A percentile compares a stretch with the other conserved stretches of the same genome.
These are phyloP conservation scores for Thaumetopoea pityocampa DNA, from an alignment of 1,140 invertebrate genomes.

Conservation along the genomic window DNA sequence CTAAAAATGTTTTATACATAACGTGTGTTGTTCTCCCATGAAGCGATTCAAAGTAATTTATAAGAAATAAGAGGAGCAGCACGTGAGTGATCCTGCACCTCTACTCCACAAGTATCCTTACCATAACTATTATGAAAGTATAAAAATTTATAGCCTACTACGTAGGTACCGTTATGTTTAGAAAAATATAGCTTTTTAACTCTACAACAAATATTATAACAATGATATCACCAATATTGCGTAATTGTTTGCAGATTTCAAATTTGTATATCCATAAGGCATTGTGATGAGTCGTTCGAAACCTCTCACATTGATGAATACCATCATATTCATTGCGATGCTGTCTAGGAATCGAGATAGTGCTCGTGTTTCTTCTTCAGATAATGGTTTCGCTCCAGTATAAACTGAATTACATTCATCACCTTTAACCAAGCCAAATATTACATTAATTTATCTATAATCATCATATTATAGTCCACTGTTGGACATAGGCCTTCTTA, in stretches of 20 bases:
- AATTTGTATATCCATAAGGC: slow-evolving; percentile 35
- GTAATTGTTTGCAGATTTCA: slow-evolving; percentile 35
- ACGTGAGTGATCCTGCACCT: too few species aligned
- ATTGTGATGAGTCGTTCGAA: slow-evolving; percentile 46
- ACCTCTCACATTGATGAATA: slow-evolving; percentile 50
- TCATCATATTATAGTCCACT: background rate
- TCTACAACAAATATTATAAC: too few species aligned
- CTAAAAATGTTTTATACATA: too few species aligned
- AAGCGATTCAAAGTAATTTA: too few species aligned
- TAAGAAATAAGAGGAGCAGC: too few species aligned
- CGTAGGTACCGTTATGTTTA: too few species aligned
- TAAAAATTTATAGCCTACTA: too few species aligned
- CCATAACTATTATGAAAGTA: too few species aligned
- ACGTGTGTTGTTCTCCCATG: too few species aligned
- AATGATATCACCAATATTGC: slow-evolving; percentile 48
- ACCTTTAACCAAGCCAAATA: slow-evolving; percentile 23
- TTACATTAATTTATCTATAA: background rate
- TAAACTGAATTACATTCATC: slow-evolving; percentile 46
- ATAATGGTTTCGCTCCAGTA: slow-evolving; percentile 37
- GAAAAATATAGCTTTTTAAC: too few species aligned
- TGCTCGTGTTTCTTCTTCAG: slow-evolving; percentile 49
- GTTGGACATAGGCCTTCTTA: too few species aligned
- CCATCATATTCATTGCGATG: slow-evolving; percentile 38
- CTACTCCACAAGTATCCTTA: too few species aligned
- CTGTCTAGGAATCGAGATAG: slow-evolving; percentile 41